These are phyloP conservation scores for Halictus quadricinctus DNA, from an alignment of 2,888 invertebrate species.

Conservation along the genomic window DNA sequence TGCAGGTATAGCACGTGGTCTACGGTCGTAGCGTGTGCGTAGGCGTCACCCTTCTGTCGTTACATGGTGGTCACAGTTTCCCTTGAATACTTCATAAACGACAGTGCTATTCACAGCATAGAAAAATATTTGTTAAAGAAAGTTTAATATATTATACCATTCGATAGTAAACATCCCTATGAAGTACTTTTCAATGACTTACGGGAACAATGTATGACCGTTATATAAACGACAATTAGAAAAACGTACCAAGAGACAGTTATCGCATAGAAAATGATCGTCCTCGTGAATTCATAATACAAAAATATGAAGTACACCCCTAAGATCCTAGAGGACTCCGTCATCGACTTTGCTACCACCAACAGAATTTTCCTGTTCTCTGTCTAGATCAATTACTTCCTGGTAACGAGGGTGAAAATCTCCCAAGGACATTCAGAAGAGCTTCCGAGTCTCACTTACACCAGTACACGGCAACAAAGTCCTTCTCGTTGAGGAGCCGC, in stretches of 20 bases:
- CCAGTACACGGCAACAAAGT: slow-evolving; percentile 97
- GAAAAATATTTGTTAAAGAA: neutral
- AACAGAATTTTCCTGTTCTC: neutral
- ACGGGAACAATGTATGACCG: neutral
- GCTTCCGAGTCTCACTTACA: slow-evolving; percentile 88
- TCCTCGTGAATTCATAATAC: neutral
- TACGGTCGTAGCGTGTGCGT: neutral
- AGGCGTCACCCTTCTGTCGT: neutral
- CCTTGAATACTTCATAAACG: neutral
- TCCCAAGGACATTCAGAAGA: neutral
- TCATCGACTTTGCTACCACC: neutral
- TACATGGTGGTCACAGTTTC: neutral
- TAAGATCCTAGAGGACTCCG: neutral
- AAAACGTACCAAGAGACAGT: neutral
- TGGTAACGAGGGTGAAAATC: neutral
- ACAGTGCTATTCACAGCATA: neutral
- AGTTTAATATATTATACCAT: neutral
- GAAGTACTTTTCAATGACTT: neutral
- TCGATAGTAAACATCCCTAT: neutral
- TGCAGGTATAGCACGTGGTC: slow-evolving; percentile 29
- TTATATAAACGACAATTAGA: neutral
- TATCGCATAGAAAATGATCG: neutral
- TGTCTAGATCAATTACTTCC: neutral
- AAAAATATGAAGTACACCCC: neutral
- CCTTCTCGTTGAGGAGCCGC: slow-evolving; percentile 93